Base-by-base conservation (phyloP, 2,888 invertebrate genomes). In the Drosophila antonietae region DNA sequence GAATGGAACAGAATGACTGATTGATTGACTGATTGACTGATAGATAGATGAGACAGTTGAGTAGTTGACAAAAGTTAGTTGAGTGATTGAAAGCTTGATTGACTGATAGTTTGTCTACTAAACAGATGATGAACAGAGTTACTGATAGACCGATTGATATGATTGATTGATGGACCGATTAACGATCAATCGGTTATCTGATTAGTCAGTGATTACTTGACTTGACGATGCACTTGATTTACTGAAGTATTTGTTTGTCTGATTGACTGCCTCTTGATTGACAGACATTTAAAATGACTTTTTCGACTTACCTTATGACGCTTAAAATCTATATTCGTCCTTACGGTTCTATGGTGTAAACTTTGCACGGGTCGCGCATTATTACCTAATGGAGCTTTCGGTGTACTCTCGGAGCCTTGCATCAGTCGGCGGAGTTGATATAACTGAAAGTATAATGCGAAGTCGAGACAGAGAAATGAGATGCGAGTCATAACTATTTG, bases 271-370 rank as follows among this genome's bases (percentile, higher is more conserved):
- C 12, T 43, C 18, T 18, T 18, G 18, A 18, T n/a, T 33, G 33
- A 33, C 33, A 9, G 33, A 33, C 1, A 9, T 33, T 33, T 9
- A 33, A 2, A 9, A 6, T 39, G 6, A 18, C 2, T 14, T 7
- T 2, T 18, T 31, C 1, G 9, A 57, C 57, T 57, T 43, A 93
- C 93, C 92, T 93, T 93, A 90, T 93, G 93, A 92, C 95, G 96
- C 93, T 95, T 96, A 94, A 98, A 98, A 94, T 99, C 98, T 93
- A 99, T 99, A 93, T 99, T 99, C 85, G 99, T 99, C 91, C 99
- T 95, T 91, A 99, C 96, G 66, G 98, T 97, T 91, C 99, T 95
- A 92, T 98, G 97, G 93, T 99, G 97, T 62, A 98, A 94, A 37
- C 96, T 96, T 93, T 98, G 98, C 63, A 97, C 95, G n/a, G 99